phyloP scores from a whole-genome alignment of 1,140 invertebrate species.

The Galendromus occidentalis region DNA sequence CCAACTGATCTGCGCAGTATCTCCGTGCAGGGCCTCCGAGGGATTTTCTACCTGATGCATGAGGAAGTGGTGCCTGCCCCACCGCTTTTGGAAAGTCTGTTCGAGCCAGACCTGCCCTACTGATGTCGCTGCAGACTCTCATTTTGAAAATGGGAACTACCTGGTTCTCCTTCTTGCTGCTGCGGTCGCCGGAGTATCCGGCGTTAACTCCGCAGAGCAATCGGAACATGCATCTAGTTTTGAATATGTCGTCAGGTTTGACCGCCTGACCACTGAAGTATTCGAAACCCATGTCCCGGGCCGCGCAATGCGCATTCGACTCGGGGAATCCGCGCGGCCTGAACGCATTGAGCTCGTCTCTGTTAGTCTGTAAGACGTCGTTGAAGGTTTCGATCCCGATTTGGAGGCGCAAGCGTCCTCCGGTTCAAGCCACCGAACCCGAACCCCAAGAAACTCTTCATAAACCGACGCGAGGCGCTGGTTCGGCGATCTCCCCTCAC shows the following conservation, averaged over 20 bases:
- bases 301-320: slow-evolving; percentile 9
- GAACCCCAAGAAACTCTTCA: background rate
- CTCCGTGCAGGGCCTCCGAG: slow-evolving; percentile 72
- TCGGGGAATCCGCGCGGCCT: background rate
- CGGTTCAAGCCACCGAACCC: background rate
- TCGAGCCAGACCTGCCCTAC: slow-evolving; percentile 56
- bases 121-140: no score
- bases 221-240: background rate
- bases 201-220: slow-evolving; percentile 4
- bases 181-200: slow-evolving; percentile 9
- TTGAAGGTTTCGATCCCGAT: background rate
- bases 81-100: slow-evolving; percentile 80
- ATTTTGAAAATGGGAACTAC: no score
- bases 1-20: slow-evolving; percentile 69
- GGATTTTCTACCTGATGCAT: slow-evolving; percentile 79
- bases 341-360: background rate
- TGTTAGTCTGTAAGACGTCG: background rate
- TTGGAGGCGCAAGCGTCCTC: background rate
- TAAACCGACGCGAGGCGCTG: no score
- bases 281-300: slow-evolving; percentile 11
- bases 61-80: slow-evolving; percentile 77
- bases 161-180: background rate
- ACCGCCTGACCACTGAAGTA: slow-evolving; percentile 6
- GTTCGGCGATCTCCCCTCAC: no score
- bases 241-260: slow-evolving; percentile 8